Conservation (phyloP, 1,140 invertebrate species). For the Drosophila tani region DNA sequence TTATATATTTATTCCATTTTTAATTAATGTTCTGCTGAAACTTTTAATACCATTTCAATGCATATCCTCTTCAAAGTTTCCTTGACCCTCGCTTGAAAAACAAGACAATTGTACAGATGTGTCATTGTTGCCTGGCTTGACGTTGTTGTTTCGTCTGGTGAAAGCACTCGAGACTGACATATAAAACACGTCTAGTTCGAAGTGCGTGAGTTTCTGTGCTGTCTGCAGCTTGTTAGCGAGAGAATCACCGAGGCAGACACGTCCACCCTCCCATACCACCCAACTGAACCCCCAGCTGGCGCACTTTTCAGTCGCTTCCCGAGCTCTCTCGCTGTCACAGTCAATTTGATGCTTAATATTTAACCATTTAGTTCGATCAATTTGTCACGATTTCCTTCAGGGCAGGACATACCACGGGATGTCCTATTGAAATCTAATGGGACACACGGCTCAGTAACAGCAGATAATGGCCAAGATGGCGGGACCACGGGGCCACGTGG, state of each 20-base stretch:
- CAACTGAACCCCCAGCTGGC: neutral
- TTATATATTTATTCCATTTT: too few relatives aligned
- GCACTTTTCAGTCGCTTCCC: conserved; percentile 2
- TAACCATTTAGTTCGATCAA: conserved; percentile 82
- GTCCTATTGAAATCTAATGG: conserved; percentile 77
- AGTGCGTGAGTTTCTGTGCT: conserved; percentile 51
- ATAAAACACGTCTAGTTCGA: conserved; percentile 70
- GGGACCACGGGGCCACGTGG: conserved; percentile 56
- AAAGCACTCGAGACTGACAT: conserved; percentile 76
- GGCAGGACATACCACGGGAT: conserved; percentile 20
- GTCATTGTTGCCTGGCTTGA: conserved; percentile 7
- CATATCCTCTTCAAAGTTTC: neutral
- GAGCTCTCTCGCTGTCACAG: conserved; percentile 61
- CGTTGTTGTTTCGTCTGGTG: conserved; percentile 61
- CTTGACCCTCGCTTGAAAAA: conserved; percentile 20
- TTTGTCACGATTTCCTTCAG: conserved; percentile 75
- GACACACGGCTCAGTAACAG: conserved; percentile 53
- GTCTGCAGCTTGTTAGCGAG: conserved; percentile 59
- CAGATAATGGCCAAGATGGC: conserved; percentile 8
- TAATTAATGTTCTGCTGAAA: neutral
- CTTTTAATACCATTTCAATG: neutral
- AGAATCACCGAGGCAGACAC: conserved; percentile 31
- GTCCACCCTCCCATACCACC: neutral
- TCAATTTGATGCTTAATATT: conserved; percentile 77
- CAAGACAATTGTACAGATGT: conserved; percentile 7